Evolutionary conservation across 2,888 invertebrate genomes (phyloP), one percentile per base, ranked within the genome.

Genomic region (Pemphredon lugubris): DNA sequence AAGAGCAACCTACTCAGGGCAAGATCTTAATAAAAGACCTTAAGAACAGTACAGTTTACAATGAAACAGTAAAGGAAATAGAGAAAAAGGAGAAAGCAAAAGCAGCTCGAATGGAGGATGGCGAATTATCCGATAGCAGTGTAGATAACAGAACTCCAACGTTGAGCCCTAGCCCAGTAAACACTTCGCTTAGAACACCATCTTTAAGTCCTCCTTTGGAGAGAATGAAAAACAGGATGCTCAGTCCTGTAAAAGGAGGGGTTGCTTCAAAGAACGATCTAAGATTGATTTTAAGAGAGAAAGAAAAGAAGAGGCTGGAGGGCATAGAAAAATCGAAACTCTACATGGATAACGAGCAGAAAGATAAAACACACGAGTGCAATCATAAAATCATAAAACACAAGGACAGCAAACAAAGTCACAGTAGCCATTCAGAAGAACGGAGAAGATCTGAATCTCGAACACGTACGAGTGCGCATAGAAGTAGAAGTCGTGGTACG

Each of bases 11-110:
- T 37, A 69, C 79, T 32, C 85, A 85, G 71, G 90, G 90, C 45
- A 94, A 93, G 90, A 94, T 94, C 79, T 91, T 92, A 80, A 94
- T 94, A 70, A 94, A 94, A 86, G 93, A 93, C 86, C 89, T 94
- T 11, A 94, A 94, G 83, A 93, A 93, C 68, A 94, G 93, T 86
- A 90, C 92, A 16, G 92, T 94, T 16, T 94, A 93, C 89, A 93
- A 93, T 81, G 93, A 93, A 74, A 92, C 93, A 5, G 92, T 94
- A 0, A 93, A 93, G 82, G 92, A 93, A 85, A 92, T 93, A 39
- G 93, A 94, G 83, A 92, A 92, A 75, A 92, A 93, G 81, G 92
- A 93, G 16, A 91, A 92, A 63, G 92, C 91, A 65, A 93, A 91
- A 83, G 92, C 92, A 13, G 92, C 92, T 53, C 91, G 91, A 73